Evolutionary conservation across 2,797 vertebrate genomes (phyloP), one percentile per base, ranked within the genome.

Genomic region (Intellagama lesueurii): DNA sequence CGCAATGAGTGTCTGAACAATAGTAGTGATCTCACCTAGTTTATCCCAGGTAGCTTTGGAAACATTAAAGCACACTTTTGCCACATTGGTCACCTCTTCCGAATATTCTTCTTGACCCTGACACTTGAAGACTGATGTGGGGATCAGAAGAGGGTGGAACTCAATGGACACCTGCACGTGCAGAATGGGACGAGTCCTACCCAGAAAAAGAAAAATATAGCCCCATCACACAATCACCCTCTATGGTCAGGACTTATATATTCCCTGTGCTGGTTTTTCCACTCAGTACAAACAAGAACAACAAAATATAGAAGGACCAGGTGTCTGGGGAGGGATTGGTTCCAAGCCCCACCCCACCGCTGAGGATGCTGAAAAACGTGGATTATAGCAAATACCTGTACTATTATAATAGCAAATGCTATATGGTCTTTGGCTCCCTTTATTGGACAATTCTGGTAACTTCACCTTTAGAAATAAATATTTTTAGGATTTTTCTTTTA

Each of bases 181-280:
- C 9, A 98, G 96, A 64, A 98, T 96, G 3, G 98, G 98, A 87
- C 96, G 97, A 30, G 97, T 97, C 94, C 98, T 98, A 93, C 0
- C 89, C 90, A 56, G n/a, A 47, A 81, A n/a, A 5, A 66, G 68
- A 64, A 56, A 44, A 80, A 9, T 66, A 7, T 60, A 69, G 16
- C 14, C 4, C 19, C 24, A 22, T 78, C n/a, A 81, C 47, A 16
- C 76, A 24, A 19, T 5, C 30, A 32, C 30, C 1, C 24, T 32
- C 16, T 44, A 0, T 40, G 17, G 26, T 60, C 32, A 81, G 69
- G 49, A n/a, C 7, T 40, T 14, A 49, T n/a, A 40, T 26, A 16
- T 56, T 56, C 52, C 52, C 52, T 56, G 52, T 56, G 14, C 14
- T 75, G 64, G n/a, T 19, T 24, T 17, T 52, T 30, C 30, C 60